These are phyloP conservation scores for Neolamprologus cancellatus DNA, from an alignment of 2,113 vertebrate genomes.

Conservation along the genomic window DNA sequence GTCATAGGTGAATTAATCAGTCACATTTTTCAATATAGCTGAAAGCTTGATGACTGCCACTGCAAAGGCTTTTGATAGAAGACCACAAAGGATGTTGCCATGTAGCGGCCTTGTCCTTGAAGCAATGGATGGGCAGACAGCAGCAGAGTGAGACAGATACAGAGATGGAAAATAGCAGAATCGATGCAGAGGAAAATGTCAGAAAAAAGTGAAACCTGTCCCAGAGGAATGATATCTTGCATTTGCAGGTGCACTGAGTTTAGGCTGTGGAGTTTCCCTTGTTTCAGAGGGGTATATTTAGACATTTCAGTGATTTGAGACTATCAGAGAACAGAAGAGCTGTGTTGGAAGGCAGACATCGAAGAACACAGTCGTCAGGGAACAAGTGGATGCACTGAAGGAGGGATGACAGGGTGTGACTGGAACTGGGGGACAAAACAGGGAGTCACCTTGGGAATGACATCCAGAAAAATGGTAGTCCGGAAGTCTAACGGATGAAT, in stretches of 20 bases:
- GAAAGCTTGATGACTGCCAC: background rate
- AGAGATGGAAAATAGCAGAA: conserved; percentile 16
- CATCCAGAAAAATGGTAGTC: conserved; percentile 43
- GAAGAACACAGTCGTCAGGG: background rate
- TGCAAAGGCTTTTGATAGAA: background rate
- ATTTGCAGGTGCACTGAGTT: background rate
- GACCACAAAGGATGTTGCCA: background rate
- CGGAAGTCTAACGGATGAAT: conserved; percentile 46
- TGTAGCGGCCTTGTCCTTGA: conserved; percentile 31
- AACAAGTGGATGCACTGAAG: background rate
- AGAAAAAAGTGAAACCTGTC: conserved; percentile 1
- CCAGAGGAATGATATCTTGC: background rate
- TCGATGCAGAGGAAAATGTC: conserved; percentile 23
- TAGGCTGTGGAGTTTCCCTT: background rate
- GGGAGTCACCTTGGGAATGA: conserved; percentile 58
- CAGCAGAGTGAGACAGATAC: background rate
- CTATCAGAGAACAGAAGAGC: background rate
- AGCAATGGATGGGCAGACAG: background rate
- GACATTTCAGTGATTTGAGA: conserved; percentile 12
- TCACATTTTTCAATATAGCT: background rate
- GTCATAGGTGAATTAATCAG: background rate
- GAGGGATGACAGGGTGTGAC: background rate
- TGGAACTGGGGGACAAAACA: conserved; percentile 14
- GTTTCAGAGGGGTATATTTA: conserved; percentile 3
- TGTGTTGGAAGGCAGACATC: background rate